phyloP scores from a whole-genome alignment of 2,113 vertebrate species.

The Ptyas mucosa region DNA sequence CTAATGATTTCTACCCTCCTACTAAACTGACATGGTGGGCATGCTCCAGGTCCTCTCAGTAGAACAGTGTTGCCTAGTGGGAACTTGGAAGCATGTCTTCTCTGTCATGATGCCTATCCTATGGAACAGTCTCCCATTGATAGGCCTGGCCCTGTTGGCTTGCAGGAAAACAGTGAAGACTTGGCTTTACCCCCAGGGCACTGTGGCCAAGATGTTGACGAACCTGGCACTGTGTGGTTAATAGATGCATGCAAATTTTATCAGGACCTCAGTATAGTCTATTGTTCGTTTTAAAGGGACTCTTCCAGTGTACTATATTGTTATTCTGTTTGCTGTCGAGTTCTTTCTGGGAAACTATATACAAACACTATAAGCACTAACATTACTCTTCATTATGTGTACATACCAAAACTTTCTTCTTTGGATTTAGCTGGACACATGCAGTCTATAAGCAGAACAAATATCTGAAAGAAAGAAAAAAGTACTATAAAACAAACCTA shows the following conservation, averaged over 20 bases:
- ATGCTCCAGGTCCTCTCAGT: background rate
- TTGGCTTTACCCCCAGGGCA: background rate
- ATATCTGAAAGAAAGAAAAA: slow-evolving; percentile 60
- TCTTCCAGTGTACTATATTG: background rate
- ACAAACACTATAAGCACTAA: background rate
- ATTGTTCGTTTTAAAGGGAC: background rate
- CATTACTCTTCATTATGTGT: background rate
- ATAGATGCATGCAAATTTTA: background rate
- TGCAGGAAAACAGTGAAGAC: background rate
- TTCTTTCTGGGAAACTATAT: background rate
- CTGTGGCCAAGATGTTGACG: background rate
- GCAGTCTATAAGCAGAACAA: slow-evolving; percentile 82
- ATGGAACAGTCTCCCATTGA: background rate
- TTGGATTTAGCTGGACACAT: slow-evolving; percentile 71
- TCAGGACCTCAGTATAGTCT: background rate
- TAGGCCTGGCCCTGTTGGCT: background rate
- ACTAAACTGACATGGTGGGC: background rate
- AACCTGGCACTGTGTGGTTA: background rate
- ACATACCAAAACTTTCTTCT: slow-evolving; percentile 69
- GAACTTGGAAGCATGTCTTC: background rate
- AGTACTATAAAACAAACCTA: background rate
- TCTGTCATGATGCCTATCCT: background rate
- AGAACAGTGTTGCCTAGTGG: background rate
- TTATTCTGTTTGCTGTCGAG: background rate
- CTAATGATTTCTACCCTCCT: background rate